Percentiles rank a stretch among this genome's conserved stretches.
Evolutionary conservation across 1,140 invertebrate genomes (phyloP).

Genomic region (Drosophila grimshawi): DNA sequence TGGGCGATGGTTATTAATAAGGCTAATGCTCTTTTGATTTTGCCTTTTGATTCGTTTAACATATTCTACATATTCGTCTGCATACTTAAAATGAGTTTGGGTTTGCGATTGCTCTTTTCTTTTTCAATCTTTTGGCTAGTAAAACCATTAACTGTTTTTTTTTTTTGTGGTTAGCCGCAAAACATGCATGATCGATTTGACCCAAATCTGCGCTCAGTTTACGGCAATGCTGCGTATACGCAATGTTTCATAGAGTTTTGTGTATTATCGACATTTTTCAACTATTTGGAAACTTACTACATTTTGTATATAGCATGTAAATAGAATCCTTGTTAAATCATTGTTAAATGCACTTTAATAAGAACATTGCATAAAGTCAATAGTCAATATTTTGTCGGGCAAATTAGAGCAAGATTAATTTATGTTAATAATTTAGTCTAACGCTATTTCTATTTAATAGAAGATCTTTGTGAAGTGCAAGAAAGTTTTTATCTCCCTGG

Average conservation of each 20-base stretch:
- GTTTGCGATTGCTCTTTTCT: neutral
- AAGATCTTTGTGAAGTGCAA: too few species aligned
- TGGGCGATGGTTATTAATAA: neutral
- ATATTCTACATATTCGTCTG: neutral
- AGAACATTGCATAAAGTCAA: too few species aligned
- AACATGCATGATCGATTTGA: conserved; percentile 17
- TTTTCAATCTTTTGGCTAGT: neutral
- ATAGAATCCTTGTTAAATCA: too few species aligned
- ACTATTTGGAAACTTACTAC: too few species aligned
- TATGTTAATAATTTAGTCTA: too few species aligned
- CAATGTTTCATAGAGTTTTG: conserved; percentile 8
- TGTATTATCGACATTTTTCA: too few species aligned
- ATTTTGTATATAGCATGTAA: too few species aligned
- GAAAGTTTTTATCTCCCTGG: too few species aligned
- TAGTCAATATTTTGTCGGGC: too few species aligned
- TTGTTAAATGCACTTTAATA: too few species aligned
- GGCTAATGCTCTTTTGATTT: neutral
- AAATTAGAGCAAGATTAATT: too few species aligned
- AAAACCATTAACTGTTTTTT: neutral
- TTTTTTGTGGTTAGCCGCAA: neutral
- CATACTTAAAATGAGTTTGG: neutral
- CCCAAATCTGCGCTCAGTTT: conserved; percentile 25
- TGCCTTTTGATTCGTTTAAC: neutral
- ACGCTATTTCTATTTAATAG: too few species aligned
- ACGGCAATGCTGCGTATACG: conserved; percentile 34